phyloP scores from a whole-genome alignment of 2,888 invertebrate species.

The Rhorus exstirpatorius region DNA sequence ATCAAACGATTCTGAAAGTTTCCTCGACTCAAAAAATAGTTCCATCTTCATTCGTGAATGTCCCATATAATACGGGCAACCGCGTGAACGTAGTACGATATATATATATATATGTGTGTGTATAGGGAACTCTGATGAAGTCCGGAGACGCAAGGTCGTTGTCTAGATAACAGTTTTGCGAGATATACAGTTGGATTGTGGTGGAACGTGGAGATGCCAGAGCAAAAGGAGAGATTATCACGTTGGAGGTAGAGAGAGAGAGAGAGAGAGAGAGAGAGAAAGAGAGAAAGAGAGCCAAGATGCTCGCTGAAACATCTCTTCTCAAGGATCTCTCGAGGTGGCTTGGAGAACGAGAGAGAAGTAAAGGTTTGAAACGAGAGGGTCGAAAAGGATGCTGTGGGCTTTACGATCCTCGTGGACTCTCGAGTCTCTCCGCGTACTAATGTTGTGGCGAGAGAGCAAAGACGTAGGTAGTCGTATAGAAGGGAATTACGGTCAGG shows the following conservation, averaged over 20 bases:
- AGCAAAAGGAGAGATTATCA: slow-evolving; percentile 19
- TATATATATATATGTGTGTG: slow-evolving; percentile 36
- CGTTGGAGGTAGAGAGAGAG: slow-evolving; percentile 20
- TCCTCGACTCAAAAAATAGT: too few relatives aligned
- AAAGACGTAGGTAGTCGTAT: slow-evolving; percentile 29
- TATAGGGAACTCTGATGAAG: slow-evolving; percentile 62
- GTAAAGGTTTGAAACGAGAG: slow-evolving; percentile 56
- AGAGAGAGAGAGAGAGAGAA: slow-evolving; percentile 37
- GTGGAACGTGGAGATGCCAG: slow-evolving; percentile 74
- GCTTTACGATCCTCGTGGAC: slow-evolving; percentile 18
- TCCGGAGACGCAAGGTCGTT: slow-evolving; percentile 81
- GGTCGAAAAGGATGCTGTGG: slow-evolving; percentile 37
- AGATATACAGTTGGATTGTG: slow-evolving; percentile 80
- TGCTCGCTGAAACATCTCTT: not conserved
- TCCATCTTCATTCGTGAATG: too few relatives aligned
- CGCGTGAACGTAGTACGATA: not conserved
- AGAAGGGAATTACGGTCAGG: slow-evolving; percentile 29
- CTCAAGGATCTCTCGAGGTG: slow-evolving; percentile 23
- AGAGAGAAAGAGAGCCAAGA: not conserved
- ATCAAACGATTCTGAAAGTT: too few relatives aligned
- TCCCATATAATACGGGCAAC: too few relatives aligned
- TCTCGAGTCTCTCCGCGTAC: slow-evolving; percentile 7
- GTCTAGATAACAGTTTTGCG: slow-evolving; percentile 83
- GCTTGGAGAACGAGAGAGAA: slow-evolving; percentile 29
- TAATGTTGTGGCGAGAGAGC: slow-evolving; percentile 26